Percentiles rank a stretch among this genome's conserved stretches.
phyloP scores from a whole-genome alignment of 2,888 invertebrate genomes.

The Pediacus dermestoides region DNA sequence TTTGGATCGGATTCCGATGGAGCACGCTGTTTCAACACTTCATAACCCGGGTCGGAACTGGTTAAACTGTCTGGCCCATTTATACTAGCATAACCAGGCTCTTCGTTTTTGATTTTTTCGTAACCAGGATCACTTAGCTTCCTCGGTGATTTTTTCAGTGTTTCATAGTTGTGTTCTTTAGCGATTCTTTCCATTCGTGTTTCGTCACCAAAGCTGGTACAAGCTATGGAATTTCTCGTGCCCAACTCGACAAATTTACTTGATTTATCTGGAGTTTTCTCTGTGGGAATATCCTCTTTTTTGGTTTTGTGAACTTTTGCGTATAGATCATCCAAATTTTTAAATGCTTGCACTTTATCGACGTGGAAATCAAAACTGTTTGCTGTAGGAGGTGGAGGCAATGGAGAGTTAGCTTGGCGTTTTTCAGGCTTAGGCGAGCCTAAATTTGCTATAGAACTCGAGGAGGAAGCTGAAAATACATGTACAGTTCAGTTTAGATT shows the following conservation, averaged over 20 bases:
- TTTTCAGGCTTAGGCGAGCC: constrained; percentile 88
- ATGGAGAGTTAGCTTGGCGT: constrained; percentile 82
- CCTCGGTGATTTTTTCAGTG: constrained; percentile 51
- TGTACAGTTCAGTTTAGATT: too few relatives aligned
- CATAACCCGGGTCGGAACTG: constrained; percentile 68
- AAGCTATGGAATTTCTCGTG: constrained; percentile 34
- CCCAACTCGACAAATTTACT: constrained; percentile 9
- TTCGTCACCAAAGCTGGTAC: constrained; percentile 44
- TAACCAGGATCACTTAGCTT: constrained; percentile 40
- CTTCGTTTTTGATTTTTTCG: constrained; percentile 37
- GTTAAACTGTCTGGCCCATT: constrained; percentile 60
- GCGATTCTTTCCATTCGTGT: too few relatives aligned
- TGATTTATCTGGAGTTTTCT: constrained; percentile 18
- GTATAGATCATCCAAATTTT: constrained; percentile 84
- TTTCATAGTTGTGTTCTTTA: constrained; percentile 60
- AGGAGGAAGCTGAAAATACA: constrained; percentile 61
- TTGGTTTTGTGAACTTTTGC: constrained; percentile 77
- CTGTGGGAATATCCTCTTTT: constrained; percentile 32
- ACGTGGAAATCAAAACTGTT: constrained; percentile 45
- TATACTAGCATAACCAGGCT: constrained; percentile 44
- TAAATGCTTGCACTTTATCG: constrained; percentile 40
- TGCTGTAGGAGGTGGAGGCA: constrained; percentile 70
- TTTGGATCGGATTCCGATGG: constrained; percentile 66
- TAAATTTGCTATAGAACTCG: constrained; percentile 54
- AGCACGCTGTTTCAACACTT: constrained; percentile 56